Evolutionary conservation across 2,888 invertebrate genomes (phyloP).

Genomic region (Drosophila affinis): DNA sequence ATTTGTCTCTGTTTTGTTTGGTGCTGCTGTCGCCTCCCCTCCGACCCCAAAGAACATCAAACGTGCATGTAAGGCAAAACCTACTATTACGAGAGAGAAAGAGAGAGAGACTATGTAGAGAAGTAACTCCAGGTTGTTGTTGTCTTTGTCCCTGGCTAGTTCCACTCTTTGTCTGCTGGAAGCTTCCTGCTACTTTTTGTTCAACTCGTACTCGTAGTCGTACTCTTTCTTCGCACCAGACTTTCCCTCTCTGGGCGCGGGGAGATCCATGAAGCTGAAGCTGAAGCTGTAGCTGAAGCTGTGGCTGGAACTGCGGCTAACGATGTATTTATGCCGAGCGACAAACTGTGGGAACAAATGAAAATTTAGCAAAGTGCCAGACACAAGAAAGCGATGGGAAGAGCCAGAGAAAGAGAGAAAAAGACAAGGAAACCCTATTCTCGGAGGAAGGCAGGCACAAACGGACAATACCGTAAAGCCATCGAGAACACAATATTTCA

Average conservation of each 20-base stretch:
- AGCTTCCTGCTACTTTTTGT: conserved; percentile 66
- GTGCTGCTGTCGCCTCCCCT: conserved; percentile 36
- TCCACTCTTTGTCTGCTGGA: conserved; percentile 59
- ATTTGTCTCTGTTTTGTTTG: conserved; percentile 22
- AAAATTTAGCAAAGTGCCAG: conserved; percentile 73
- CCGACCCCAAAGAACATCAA: conserved; percentile 74
- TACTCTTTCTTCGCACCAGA: background rate
- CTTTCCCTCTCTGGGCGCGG: background rate
- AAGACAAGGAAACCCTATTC: background rate
- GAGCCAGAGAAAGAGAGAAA: conserved; percentile 32
- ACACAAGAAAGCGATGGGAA: conserved; percentile 30
- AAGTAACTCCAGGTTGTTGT: conserved; percentile 12
- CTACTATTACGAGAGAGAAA: conserved; percentile 58
- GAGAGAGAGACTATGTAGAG: conserved; percentile 19
- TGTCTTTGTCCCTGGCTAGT: conserved; percentile 55
- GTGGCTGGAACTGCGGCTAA: conserved; percentile 50
- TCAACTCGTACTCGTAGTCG: background rate
- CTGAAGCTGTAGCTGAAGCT: conserved; percentile 25
- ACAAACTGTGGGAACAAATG: conserved; percentile 78
- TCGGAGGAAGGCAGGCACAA: conserved; percentile 36
- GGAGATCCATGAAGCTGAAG: conserved; percentile 45
- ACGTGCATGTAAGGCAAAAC: conserved; percentile 76
- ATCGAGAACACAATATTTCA: conserved; percentile 69
- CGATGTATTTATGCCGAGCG: conserved; percentile 78
- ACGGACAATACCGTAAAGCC: conserved; percentile 67